Base-by-base conservation (phyloP, 2,113 vertebrate species). In the Ammospiza nelsoni region DNA sequence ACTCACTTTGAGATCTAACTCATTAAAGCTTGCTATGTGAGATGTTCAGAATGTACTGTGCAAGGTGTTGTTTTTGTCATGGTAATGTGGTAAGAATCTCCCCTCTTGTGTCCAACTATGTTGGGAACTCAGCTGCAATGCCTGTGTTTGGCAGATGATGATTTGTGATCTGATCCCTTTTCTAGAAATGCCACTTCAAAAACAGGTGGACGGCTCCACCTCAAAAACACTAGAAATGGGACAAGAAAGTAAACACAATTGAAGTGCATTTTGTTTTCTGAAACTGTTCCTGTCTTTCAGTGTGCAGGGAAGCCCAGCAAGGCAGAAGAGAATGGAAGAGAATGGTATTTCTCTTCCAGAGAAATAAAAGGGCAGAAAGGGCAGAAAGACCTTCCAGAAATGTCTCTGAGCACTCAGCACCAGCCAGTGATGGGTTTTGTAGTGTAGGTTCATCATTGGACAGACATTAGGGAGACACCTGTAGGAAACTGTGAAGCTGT, bases 1-100 rank as follows among this genome's bases (percentile, higher is more conserved):
- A 71, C 51, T 94, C n/a, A 43, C 55, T 91, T 86, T 54, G 84
- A 85, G 79, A 63, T 67, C 55, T 88, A 82, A 49, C 91, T 73
- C 83, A 86, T 77, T 84, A 90, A 80, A 93, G 17, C 39, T 80
- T 84, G 68, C 48, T 77, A 6, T 67, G 51, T 2, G 48, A 92
- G 76, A 20, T 86, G 61, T 80, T 92, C 43, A 43, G 77, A 74
- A 63, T 74, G 71, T 71, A 14, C 75, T 41, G 6, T 48, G 57
- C 19, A 54, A 93, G 62, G 85, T 73, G 65, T n/a, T 95, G 87
- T 29, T 95, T 94, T 86, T 66, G 51, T 85, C 65, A 48, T 39
- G 37, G 66, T 82, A 25, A 39, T 69, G 65, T 24, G 71, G n/a
- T 51, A 62, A 77, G 79, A 80, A 62, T 83, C 71, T 85, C 51